phyloP scores from a whole-genome alignment of 2,797 vertebrate genomes.

The Etheostoma perlongum region DNA sequence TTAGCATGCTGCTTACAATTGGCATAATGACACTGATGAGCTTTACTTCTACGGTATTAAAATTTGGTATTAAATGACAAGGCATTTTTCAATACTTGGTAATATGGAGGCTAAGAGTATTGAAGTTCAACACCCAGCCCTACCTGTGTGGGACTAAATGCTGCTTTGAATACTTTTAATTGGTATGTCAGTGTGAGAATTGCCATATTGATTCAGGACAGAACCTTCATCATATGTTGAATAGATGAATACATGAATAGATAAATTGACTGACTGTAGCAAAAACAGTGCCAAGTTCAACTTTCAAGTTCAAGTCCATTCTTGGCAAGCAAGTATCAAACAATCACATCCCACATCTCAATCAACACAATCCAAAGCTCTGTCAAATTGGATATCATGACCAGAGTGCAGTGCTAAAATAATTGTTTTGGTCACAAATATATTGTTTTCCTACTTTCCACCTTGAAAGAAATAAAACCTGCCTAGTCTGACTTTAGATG shows the following conservation, averaged over 20 bases:
- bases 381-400: conserved; percentile 33
- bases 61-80: no score
- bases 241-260: neutral
- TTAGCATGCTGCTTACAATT: no score
- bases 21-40: no score
- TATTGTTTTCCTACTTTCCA: conserved; percentile 1
- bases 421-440: conserved; percentile 1
- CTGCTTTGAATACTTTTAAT: neutral
- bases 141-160: neutral
- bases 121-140: no score
- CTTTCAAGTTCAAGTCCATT: neutral
- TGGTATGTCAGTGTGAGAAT: neutral
- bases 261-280: neutral
- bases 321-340: conserved; percentile 6
- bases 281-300: neutral
- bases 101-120: no score
- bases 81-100: no score
- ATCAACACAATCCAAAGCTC: neutral
- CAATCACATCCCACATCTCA: neutral
- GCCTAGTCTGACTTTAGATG: conserved; percentile 1
- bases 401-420: neutral
- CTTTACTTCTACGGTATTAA: no score
- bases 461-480: conserved; percentile 20
- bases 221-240: conserved; percentile 12
- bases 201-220: neutral